Percentiles rank a stretch among this genome's conserved stretches.
These are phyloP conservation scores for Drosophila fuyamai DNA, from an alignment of 1,140 invertebrate species.

Conservation along the genomic window DNA sequence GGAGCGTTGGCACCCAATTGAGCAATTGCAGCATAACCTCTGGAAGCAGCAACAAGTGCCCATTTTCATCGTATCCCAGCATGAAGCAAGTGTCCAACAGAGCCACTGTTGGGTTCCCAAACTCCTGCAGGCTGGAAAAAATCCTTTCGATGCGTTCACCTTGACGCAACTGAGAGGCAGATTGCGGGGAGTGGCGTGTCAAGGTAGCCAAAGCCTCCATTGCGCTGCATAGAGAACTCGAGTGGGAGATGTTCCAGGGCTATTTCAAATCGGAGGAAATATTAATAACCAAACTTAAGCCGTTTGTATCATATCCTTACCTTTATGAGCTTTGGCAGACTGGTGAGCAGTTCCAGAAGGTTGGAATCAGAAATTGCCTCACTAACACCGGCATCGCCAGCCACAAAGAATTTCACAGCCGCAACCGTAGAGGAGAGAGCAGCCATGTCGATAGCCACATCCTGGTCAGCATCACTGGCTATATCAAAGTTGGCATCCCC, in stretches of 20 bases:
- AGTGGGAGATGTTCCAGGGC: conserved; percentile 69
- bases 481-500: conserved; percentile 72
- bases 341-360: conserved; percentile 72
- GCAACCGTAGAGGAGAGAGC: conserved; percentile 64
- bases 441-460: conserved; percentile 67
- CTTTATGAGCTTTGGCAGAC: conserved; percentile 63
- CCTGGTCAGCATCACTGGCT: conserved; percentile 64
- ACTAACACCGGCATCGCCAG: conserved; percentile 25
- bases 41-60: conserved; percentile 63
- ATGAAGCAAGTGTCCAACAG: conserved; percentile 83
- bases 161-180: conserved; percentile 51
- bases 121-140: conserved; percentile 73
- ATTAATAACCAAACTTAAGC: background rate
- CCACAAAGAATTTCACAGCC: conserved; percentile 63
- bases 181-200: conserved; percentile 47
- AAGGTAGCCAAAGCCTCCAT: conserved; percentile 66
- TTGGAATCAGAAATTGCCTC: conserved; percentile 74
- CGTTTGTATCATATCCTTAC: conserved; percentile 6
- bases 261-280: conserved; percentile 11
- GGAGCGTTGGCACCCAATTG: conserved; percentile 84
- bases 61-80: conserved; percentile 83
- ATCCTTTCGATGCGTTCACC: conserved; percentile 72
- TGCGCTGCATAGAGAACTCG: conserved; percentile 54
- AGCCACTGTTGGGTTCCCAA: conserved; percentile 71
- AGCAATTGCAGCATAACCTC: conserved; percentile 76